Evolutionary conservation across 2,113 vertebrate species (phyloP), one percentile per base, ranked within the genome.

Genomic region (Monarcha castaneiventris): DNA sequence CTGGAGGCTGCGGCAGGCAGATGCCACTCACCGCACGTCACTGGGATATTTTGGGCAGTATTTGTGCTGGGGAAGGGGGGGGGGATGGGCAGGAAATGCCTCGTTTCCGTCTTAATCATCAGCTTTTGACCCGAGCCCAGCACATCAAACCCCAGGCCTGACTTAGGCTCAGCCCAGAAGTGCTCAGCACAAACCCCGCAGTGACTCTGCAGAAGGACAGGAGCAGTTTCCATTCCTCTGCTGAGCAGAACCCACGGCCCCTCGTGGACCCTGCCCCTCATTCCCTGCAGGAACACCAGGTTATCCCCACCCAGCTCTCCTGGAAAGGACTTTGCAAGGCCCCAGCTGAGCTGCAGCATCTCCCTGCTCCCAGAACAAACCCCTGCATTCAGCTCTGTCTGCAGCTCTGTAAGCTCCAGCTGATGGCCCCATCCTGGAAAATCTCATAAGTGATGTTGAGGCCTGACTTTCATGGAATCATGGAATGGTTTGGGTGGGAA

Each of bases 41-140:
- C 59, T 2, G 69, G 18, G 82, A 48, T 55, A 56, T 74, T 64
- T 84, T 30, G 3, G 82, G 69, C 69, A 23, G 0, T 9, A 2
- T 25, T 67, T 10, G 29, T 76, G 67, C 46, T 16, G 52, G 61
- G 23, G 39, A 69, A 43, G 44, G 43, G 44, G 72, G 27, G 48
- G 81, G n/a, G 85, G 86, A 69, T 58, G 92, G 90, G 93, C 75
- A 93, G 92, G 90, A 96, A 93, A 89, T 68, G 92, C 51, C 66
- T 84, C 33, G 1, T 76, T 92, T 92, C 93, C 91, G 21, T 33
- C 71, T 82, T 25, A 29, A 49, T 51, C 90, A 55, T 16, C 93
- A 10, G 35, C 56, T 37, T 16, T 2, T 55, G 85, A 87, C 39
- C 78, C 43, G 2, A 52, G 61, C 64, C 68, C 75, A n/a, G 91